Percentiles rank a stretch among this genome's conserved stretches.
These are phyloP conservation scores for Chiloscyllium plagiosum DNA, from an alignment of 2,113 vertebrate species.

Conservation along the genomic window DNA sequence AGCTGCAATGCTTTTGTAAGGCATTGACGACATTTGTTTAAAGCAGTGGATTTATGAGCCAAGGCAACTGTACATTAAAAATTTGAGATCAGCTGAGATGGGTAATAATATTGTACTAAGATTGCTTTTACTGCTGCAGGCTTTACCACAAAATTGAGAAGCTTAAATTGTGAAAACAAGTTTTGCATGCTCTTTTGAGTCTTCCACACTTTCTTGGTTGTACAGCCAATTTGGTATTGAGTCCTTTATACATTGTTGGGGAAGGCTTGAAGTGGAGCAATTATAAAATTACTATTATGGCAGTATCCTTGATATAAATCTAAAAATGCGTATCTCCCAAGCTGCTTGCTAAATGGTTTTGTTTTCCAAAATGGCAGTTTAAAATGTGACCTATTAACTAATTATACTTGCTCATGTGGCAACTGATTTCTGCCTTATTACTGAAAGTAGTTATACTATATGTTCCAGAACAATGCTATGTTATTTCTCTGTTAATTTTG, in stretches of 20 bases:
- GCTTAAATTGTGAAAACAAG: background rate
- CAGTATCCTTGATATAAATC: background rate
- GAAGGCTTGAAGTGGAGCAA: conserved; percentile 12
- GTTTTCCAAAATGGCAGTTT: background rate
- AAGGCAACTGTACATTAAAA: background rate
- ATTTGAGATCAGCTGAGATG: background rate
- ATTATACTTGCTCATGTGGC: background rate
- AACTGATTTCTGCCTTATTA: no score
- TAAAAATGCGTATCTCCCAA: background rate
- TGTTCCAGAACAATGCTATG: background rate
- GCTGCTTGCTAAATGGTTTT: background rate
- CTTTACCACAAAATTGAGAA: conserved; percentile 11
- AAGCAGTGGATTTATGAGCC: background rate
- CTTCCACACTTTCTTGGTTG: background rate
- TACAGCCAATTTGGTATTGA: background rate
- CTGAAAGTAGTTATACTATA: background rate
- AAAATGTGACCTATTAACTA: background rate
- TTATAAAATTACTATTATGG: background rate
- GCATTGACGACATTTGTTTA: background rate
- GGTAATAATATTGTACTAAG: background rate
- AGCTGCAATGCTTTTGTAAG: background rate
- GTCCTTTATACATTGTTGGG: background rate
- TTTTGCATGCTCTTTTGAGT: background rate
- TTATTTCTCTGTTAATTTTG: background rate
- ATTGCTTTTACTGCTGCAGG: background rate